phyloP scores from a whole-genome alignment of 2,797 vertebrate species.

The Sternotherus odoratus region DNA sequence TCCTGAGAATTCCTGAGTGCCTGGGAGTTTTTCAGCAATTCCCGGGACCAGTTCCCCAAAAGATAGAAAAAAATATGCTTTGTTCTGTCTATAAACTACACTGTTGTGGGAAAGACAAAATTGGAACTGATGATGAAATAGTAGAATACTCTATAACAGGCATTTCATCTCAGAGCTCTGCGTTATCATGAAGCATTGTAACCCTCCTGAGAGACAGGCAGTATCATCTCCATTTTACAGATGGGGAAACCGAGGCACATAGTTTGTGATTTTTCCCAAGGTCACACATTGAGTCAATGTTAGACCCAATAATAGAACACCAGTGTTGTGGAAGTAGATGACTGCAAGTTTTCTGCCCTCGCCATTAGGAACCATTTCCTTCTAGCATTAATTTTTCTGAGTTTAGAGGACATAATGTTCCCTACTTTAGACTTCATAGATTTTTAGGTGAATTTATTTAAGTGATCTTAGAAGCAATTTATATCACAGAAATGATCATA shows the following conservation, averaged over 20 bases:
- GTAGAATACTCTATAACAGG: fast-evolving
- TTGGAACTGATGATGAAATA: background rate
- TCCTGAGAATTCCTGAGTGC: background rate
- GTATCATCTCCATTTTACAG: background rate
- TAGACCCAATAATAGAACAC: background rate
- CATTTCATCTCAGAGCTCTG: background rate
- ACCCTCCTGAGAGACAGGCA: background rate
- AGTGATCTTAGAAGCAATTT: background rate
- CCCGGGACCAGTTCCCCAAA: background rate
- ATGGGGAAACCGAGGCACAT: background rate
- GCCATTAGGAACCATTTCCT: background rate
- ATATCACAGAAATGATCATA: fast-evolving
- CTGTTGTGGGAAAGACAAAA: background rate
- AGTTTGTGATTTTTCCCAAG: background rate
- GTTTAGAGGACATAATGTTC: background rate
- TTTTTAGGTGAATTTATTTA: background rate
- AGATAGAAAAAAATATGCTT: background rate
- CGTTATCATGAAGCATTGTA: fast-evolving
- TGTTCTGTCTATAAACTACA: background rate
- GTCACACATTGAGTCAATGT: background rate
- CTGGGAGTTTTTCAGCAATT: background rate
- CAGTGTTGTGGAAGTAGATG: background rate
- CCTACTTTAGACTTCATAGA: background rate
- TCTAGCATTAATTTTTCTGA: background rate
- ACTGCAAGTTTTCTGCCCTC: background rate